Conservation (phyloP, 2,888 invertebrate genomes). For the Tuta absoluta region DNA sequence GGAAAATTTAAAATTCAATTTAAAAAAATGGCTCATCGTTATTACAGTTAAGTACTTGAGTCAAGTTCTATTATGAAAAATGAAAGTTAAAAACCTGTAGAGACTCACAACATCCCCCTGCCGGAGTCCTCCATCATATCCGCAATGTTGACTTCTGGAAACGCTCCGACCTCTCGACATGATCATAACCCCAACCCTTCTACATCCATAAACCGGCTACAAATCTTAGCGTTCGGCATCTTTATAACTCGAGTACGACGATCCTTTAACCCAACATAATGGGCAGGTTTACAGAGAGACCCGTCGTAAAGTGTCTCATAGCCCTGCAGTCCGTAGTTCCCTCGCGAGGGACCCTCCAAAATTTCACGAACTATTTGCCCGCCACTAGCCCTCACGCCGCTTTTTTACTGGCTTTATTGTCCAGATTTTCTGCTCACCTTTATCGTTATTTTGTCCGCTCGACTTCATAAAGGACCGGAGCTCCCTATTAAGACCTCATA, state of each 20-base stretch:
- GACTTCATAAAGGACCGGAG: conserved; percentile 75
- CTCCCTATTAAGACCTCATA: conserved; percentile 79
- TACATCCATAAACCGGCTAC: conserved; percentile 76
- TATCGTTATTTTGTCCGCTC: conserved; percentile 79
- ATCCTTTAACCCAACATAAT: conserved; percentile 81
- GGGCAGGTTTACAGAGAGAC: conserved; percentile 78
- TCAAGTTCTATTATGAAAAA: conserved; percentile 22
- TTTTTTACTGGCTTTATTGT: conserved; percentile 80
- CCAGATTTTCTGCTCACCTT: conserved; percentile 80
- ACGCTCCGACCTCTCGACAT: conserved; percentile 75
- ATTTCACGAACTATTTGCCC: conserved; percentile 81
- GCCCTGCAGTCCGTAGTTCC: conserved; percentile 49
- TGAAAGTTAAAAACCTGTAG: conserved; percentile 43
- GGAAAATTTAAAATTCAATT: background rate
- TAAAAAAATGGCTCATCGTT: background rate
- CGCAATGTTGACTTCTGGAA: conserved; percentile 78
- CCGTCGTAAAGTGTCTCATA: conserved; percentile 79
- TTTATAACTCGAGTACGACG: conserved; percentile 76
- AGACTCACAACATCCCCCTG: conserved; percentile 55
- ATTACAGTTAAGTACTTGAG: conserved; percentile 15
- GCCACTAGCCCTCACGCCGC: conserved; percentile 76
- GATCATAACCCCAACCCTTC: conserved; percentile 80
- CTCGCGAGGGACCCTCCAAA: conserved; percentile 66
- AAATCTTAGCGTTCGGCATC: conserved; percentile 79
- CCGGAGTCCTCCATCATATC: conserved; percentile 67